phyloP scores from a whole-genome alignment of 2,797 vertebrate genomes.

The Melanotaenia pygmaea region DNA sequence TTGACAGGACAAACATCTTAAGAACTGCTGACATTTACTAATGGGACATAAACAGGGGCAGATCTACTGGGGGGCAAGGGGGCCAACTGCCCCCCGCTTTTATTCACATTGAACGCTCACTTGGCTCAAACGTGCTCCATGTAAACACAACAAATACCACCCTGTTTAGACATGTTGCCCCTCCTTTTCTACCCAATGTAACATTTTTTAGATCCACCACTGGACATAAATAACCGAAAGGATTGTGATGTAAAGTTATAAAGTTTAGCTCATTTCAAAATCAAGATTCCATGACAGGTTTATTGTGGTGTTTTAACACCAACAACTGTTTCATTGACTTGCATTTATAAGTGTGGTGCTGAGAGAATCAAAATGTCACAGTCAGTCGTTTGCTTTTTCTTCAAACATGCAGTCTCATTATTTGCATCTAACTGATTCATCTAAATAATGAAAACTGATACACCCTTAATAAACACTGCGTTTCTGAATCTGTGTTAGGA shows the following conservation, averaged over 20 bases:
- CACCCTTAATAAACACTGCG: not conserved
- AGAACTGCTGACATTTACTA: constrained; percentile 1
- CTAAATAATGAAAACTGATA: not conserved
- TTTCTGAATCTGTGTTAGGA: not conserved
- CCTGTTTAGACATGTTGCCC: no score
- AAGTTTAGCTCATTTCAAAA: not conserved
- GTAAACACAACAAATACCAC: no score
- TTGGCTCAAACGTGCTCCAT: no score
- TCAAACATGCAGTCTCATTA: not conserved
- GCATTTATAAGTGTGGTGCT: not conserved
- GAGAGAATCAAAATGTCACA: not conserved
- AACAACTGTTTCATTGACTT: not conserved
- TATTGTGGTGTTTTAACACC: not conserved
- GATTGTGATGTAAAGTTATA: not conserved
- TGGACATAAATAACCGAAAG: not conserved
- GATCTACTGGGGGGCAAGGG: no score
- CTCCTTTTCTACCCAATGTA: no score
- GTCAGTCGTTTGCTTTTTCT: not conserved
- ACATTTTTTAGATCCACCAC: no score
- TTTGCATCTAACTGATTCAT: not conserved
- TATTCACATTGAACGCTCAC: no score
- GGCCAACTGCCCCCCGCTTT: no score
- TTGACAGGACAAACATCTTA: constrained; percentile 23
- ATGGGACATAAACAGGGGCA: not conserved
- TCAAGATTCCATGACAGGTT: not conserved